Base-by-base conservation (phyloP, 2,797 vertebrate species). In the Brachyalestes nurse region DNA sequence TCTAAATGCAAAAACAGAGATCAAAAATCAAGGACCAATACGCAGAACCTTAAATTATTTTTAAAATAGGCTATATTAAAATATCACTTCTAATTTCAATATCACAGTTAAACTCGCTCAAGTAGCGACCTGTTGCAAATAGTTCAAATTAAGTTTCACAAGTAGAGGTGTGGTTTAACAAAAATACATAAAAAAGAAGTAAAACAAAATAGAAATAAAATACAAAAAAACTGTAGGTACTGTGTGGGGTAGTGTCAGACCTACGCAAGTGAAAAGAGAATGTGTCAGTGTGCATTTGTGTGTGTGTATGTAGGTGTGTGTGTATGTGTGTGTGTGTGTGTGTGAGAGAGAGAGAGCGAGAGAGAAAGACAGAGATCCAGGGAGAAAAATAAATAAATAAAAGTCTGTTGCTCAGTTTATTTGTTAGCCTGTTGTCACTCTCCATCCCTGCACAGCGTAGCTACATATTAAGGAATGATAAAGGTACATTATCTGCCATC, bases 391-490 rank as follows among this genome's bases (percentile, higher is more conserved):
- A 40, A n/a, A n/a, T n/a, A n/a, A n/a, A n/a, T n/a, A n/a, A n/a
- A n/a, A n/a, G n/a, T n/a, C n/a, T n/a, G n/a, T 7, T 42, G 40
- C 40, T 4, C 10, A 47, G 47, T 23, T 51, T 84, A 86, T 86
- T 86, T 85, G 82, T 82, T 81, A 87, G 86, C 67, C 85, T 86
- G 80, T 84, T 75, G 53, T 85, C 86, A 65, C 87, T 85, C 83
- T 61, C 28, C 82, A 83, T 89, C 82, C 88, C 85, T 84, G 84
- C 86, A 89, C 78, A 86, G 89, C 86, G 74, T 89, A 89, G 90
- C 88, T 88, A 87, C 87, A 89, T 89, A 90, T 90, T 90, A 92
- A 84, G 87, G 83, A 14, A 83, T 90, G 88, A 89, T 92, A 89
- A 89, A 86, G 90, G 82, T 58, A 88, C 66, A 77, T 84, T 89